Conservation (phyloP, 2,797 vertebrate genomes). For the Darevskia mixta region DNA sequence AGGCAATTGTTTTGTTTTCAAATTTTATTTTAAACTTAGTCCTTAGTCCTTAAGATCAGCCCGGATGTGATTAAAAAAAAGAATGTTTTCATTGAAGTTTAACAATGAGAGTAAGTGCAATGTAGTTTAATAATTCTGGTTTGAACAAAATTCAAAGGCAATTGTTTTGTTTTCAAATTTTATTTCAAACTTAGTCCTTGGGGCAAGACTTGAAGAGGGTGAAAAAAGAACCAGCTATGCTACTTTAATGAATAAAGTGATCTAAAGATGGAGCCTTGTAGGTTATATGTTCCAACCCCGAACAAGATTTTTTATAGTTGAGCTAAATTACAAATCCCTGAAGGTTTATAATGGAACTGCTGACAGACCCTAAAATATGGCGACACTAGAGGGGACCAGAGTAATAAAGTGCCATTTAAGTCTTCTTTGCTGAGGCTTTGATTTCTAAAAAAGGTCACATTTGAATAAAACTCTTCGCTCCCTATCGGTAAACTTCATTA, state of each 20-base stretch:
- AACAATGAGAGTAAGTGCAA: background rate
- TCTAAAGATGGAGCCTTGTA: slow-evolving; percentile 38
- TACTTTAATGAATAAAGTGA: background rate
- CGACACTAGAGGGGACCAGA: slow-evolving; percentile 21
- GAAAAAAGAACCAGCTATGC: background rate
- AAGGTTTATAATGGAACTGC: slow-evolving; percentile 41
- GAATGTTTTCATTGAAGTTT: background rate
- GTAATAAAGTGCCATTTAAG: slow-evolving; percentile 63
- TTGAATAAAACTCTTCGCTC: slow-evolving; percentile 66
- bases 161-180: background rate
- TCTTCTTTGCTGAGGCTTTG: slow-evolving; percentile 36
- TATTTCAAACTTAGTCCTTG: background rate
- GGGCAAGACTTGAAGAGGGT: background rate
- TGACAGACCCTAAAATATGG: slow-evolving; percentile 57
- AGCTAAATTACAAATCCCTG: slow-evolving; percentile 57
- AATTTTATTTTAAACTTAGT: background rate
- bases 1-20: background rate
- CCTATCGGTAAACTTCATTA: slow-evolving; percentile 65
- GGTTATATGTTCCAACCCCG: slow-evolving; percentile 39
- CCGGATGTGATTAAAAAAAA: background rate
- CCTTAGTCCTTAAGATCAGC: background rate
- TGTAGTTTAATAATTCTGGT: background rate
- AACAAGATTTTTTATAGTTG: slow-evolving; percentile 63
- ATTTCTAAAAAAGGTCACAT: slow-evolving; percentile 70
- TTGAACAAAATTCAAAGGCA: background rate